These are phyloP conservation scores for Falcaria lacertinaria DNA, from an alignment of 2,888 invertebrate species.

Conservation along the genomic window DNA sequence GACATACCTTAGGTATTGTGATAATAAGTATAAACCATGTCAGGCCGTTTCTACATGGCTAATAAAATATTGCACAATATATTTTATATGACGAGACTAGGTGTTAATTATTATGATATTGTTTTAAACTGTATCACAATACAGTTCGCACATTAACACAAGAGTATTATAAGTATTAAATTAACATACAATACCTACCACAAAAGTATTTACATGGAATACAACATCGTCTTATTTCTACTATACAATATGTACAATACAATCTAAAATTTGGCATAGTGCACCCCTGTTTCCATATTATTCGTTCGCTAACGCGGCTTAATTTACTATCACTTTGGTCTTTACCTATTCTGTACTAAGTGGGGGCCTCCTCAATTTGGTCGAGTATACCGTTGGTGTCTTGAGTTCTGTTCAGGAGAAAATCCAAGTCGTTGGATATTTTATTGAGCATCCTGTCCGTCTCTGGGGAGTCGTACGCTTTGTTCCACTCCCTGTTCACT, in stretches of 20 bases:
- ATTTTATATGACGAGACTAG: no score
- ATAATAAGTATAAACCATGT: no score
- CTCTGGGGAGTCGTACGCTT: conserved; percentile 57
- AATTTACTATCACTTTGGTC: conserved; percentile 10
- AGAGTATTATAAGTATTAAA: no score
- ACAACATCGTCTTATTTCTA: conserved; percentile 9
- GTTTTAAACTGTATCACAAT: no score
- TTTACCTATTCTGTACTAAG: conserved; percentile 35
- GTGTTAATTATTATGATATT: no score
- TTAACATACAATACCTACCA: no score
- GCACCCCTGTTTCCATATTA: conserved; percentile 61
- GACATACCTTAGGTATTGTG: no score
- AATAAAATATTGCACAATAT: no score
- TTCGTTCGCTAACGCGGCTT: conserved; percentile 26
- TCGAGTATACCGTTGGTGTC: conserved; percentile 42
- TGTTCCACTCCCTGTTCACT: conserved; percentile 60
- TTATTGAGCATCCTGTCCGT: conserved; percentile 86
- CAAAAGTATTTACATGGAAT: conserved; percentile 4
- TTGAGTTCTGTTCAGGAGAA: conserved; percentile 85
- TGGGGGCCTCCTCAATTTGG: conserved; percentile 63
- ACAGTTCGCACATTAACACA: neutral
- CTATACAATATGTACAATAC: conserved; percentile 26
- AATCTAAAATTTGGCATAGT: conserved; percentile 36
- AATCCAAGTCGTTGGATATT: conserved; percentile 90
- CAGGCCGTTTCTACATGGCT: no score